Evolutionary conservation across 1,140 invertebrate species (phyloP).

Genomic region (Tribolium castaneum): DNA sequence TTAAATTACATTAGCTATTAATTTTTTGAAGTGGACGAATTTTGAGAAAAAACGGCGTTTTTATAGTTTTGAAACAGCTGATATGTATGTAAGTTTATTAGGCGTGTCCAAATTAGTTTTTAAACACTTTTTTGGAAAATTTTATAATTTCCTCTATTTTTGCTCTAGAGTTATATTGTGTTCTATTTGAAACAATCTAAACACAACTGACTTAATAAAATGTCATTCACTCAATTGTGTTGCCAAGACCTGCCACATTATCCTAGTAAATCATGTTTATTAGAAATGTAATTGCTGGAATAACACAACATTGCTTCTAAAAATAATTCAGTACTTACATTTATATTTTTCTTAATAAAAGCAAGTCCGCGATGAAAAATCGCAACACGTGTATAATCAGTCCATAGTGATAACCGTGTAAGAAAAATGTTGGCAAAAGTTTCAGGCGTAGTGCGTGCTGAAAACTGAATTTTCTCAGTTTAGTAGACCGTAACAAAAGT

Average conservation of each 20-base stretch:
- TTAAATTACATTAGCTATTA: too few relatives aligned
- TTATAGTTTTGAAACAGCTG: too few relatives aligned
- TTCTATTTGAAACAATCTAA: not conserved
- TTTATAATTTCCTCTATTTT: too few relatives aligned
- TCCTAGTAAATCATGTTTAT: not conserved
- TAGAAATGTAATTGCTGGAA: not conserved
- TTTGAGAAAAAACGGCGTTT: too few relatives aligned
- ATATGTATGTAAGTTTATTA: too few relatives aligned
- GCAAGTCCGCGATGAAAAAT: not conserved
- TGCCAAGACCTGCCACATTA: not conserved
- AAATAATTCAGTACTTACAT: not conserved
- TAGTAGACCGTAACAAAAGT: not conserved
- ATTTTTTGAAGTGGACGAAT: too few relatives aligned
- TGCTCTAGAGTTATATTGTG: not conserved
- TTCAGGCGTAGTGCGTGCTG: not conserved
- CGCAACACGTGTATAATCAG: not conserved
- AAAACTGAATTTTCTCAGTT: not conserved
- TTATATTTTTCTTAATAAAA: too few relatives aligned
- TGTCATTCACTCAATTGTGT: not conserved
- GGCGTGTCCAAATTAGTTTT: too few relatives aligned
- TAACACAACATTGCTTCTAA: not conserved
- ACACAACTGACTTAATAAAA: not conserved
- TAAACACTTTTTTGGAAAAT: too few relatives aligned
- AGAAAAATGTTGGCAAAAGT: not conserved
- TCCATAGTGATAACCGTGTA: not conserved